These are phyloP conservation scores for Oryctolagus cuniculus DNA, from an alignment of 2,113 vertebrate genomes.

Conservation along the genomic window mOryCun1.1 NC_091439.1:12183001-12183500, in stretches of 20 bases:
- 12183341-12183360: constrained; percentile 59
- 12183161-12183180: constrained; percentile 69
- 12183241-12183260: constrained; percentile 66
- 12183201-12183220: constrained; percentile 73
- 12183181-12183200: constrained; percentile 75
- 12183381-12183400: constrained; percentile 54
- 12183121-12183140: constrained; percentile 70
- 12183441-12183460: constrained; percentile 46
- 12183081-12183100: constrained; percentile 42
- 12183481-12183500: constrained; percentile 46
- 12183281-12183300: constrained; percentile 58
- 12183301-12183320: constrained; percentile 25
- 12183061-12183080: constrained; percentile 72
- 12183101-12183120: constrained; percentile 77
- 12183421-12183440: constrained; percentile 56
- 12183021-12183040: constrained; percentile 8
- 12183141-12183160: constrained; percentile 71
- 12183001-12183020: constrained; percentile 20
- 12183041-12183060: constrained; percentile 51
- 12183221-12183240: constrained; percentile 82
- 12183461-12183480: constrained; percentile 31
- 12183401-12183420: constrained; percentile 53
- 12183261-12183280: constrained; percentile 65
- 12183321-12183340: constrained; percentile 59
- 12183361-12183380: constrained; percentile 16